Evolutionary conservation across 2,113 vertebrate genomes (phyloP), one percentile per base, ranked within the genome.

Genomic region (western clawed frog (Xenopus tropicalis)): DNA sequence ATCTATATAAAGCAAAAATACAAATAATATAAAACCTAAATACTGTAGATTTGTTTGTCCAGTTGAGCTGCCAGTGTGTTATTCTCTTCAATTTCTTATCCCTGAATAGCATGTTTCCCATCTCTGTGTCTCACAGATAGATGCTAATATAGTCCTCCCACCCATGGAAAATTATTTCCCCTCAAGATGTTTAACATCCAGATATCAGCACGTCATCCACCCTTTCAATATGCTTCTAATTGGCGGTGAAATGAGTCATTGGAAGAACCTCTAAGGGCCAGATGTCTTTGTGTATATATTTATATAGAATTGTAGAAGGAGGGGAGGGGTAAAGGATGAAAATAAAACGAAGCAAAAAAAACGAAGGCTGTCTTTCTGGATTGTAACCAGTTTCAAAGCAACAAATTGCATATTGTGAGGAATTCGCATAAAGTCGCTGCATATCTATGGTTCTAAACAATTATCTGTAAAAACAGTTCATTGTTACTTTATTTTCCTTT

Each of bases 231-330:
- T 67, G 51, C 52, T 67, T 14, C 72, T 67, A 67, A 67, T 67
- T 74, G 72, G 63, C 72, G 46, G 25, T 22, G 56, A 61, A 65
- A 57, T 74, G 72, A 74, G 56, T 74, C 72, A 67, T 11, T 59
- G 13, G 4, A 13, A 58, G 51, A 66, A 11, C 29, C 71, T 66
- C 71, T 19, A 19, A 66, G 72, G 64, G 66, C 54, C 72, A 67
- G 63, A 74, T 67, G 43, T 67, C 63, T 74, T 46, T 61, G 54
- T 67, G 52, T 46, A 4, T 68, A 51, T 67, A 61, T 66, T 58
- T 58, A 73, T 61, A 51, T 72, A 72, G 61, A 23, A 24, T 21
- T 58, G 62, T 23, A 37, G 51, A 65, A 22, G 61, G 25, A 54
- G 48, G 23, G 48, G 61, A 64, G 24, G 54, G 9, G 21, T 11